phyloP scores from a whole-genome alignment of 2,113 vertebrate genomes.

The Microcebus murinus region DNA sequence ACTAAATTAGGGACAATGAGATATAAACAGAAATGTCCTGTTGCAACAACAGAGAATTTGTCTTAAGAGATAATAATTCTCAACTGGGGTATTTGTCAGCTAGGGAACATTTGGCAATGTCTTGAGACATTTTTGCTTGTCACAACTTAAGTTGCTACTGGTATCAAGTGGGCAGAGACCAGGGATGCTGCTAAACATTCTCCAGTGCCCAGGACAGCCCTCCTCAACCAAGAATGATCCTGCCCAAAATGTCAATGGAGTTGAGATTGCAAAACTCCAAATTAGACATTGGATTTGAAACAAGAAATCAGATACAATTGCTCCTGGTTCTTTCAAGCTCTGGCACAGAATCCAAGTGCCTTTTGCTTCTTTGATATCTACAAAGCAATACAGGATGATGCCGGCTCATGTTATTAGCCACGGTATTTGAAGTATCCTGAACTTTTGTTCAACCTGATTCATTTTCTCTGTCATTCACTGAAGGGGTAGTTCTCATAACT shows the following conservation, averaged over 20 bases:
- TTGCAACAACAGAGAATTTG: neutral
- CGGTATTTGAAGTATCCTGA: conserved; percentile 48
- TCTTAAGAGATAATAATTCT: neutral
- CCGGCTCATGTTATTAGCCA: neutral
- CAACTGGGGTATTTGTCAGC: neutral
- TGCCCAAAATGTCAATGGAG: neutral
- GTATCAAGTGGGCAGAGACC: neutral
- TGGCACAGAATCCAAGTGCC: neutral
- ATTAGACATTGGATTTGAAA: neutral
- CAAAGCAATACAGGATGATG: conserved; percentile 14
- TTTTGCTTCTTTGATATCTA: conserved; percentile 25
- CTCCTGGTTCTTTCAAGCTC: conserved; percentile 35
- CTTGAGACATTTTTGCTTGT: neutral
- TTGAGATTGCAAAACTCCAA: neutral
- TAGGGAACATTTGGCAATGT: neutral
- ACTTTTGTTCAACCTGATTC: conserved; percentile 16
- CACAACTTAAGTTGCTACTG: neutral
- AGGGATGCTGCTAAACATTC: neutral
- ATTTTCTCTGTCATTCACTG: neutral
- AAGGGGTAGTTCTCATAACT: neutral
- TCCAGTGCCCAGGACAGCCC: neutral
- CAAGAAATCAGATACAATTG: conserved; percentile 31
- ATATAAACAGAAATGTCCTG: neutral
- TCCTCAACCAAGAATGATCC: neutral
- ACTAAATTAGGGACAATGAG: conserved; percentile 3